A percentile compares a stretch with the other conserved stretches of the same genome.
Conservation (phyloP, 2,888 invertebrate genomes). For the Didymodactylos carnosus region DNA sequence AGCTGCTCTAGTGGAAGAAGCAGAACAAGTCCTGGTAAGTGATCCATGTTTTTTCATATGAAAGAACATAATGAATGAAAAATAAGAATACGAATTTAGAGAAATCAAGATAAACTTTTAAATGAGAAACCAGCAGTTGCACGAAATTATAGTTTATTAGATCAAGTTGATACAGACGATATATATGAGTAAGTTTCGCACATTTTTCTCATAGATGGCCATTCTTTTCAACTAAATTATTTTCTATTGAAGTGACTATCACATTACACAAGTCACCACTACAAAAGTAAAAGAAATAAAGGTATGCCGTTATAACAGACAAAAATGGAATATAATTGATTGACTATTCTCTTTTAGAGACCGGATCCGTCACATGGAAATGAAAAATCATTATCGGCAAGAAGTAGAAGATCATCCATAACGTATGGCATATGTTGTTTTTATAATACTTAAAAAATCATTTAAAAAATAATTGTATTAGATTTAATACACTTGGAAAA, state of each 20-base stretch:
- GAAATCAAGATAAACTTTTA: slow-evolving; percentile 12
- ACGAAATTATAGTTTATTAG: slow-evolving; percentile 9
- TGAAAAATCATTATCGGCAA: not conserved
- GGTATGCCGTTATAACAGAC: too few relatives aligned
- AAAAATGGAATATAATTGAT: too few relatives aligned
- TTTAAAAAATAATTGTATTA: not conserved
- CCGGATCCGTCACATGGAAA: slow-evolving; percentile 20
- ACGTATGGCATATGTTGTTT: slow-evolving; percentile 29
- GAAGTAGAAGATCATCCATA: slow-evolving; percentile 18
- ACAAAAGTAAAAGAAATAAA: too few relatives aligned
- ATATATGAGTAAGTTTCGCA: slow-evolving; percentile 22
- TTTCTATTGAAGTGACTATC: too few relatives aligned
- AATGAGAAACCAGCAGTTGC: not conserved
- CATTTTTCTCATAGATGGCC: slow-evolving; percentile 18
- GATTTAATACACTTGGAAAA: slow-evolving; percentile 25
- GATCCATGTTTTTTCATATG: too few relatives aligned
- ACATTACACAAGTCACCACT: too few relatives aligned
- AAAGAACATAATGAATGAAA: too few relatives aligned
- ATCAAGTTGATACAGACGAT: slow-evolving; percentile 21
- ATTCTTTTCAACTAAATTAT: too few relatives aligned
- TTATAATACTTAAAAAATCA: too few relatives aligned
- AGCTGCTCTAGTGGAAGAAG: slow-evolving; percentile 30
- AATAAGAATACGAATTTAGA: not conserved
- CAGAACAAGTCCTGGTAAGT: slow-evolving; percentile 30
- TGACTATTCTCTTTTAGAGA: too few relatives aligned